phyloP scores from a whole-genome alignment of 2,888 invertebrate genomes.

The Spicauda simplicius region DNA sequence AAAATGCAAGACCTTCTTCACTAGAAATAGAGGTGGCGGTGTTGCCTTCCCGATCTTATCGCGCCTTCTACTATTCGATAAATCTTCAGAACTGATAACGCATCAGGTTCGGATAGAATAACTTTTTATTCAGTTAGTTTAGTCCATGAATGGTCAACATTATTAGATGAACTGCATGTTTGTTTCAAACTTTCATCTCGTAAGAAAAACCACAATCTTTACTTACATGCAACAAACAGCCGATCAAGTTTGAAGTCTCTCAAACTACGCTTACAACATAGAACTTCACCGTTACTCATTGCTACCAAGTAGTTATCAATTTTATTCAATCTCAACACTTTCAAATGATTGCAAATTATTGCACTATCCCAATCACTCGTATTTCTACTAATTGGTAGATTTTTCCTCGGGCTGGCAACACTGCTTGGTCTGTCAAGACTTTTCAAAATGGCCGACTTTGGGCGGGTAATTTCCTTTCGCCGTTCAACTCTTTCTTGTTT shows the following conservation, averaged over 20 bases:
- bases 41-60: too few relatives aligned
- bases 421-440: slow-evolving; percentile 59
- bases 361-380: slow-evolving; percentile 61
- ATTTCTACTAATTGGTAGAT: slow-evolving; percentile 47
- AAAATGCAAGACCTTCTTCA: too few relatives aligned
- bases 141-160: too few relatives aligned
- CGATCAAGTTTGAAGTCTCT: slow-evolving; percentile 60
- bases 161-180: neutral
- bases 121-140: too few relatives aligned
- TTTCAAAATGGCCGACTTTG: slow-evolving; percentile 52
- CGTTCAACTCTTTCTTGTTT: slow-evolving; percentile 55
- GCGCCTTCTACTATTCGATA: too few relatives aligned
- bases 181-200: too few relatives aligned
- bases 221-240: slow-evolving; percentile 65
- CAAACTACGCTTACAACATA: slow-evolving; percentile 60
- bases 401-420: slow-evolving; percentile 59
- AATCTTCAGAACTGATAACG: too few relatives aligned
- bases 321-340: slow-evolving; percentile 58
- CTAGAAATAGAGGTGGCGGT: too few relatives aligned
- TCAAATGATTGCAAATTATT: slow-evolving; percentile 66
- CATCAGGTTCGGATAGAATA: too few relatives aligned
- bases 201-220: too few relatives aligned
- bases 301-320: slow-evolving; percentile 65
- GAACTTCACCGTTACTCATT: slow-evolving; percentile 70
- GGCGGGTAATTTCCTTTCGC: slow-evolving; percentile 51